A percentile compares a stretch with the other conserved stretches of the same genome.
phyloP scores from a whole-genome alignment of 2,888 invertebrate genomes.

The Blomia tropicalis region DNA sequence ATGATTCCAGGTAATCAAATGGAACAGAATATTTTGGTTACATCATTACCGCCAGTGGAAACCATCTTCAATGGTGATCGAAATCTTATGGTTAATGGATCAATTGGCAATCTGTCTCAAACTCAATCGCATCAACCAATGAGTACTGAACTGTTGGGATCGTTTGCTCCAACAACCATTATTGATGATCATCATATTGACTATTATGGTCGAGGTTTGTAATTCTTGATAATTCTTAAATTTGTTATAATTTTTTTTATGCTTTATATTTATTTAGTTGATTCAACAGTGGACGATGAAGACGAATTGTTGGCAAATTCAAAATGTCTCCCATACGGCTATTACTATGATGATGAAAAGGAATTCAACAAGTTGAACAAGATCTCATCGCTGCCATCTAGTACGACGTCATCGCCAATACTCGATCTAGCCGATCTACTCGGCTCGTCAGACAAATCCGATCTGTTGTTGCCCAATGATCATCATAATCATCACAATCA shows the following conservation, averaged over 20 bases:
- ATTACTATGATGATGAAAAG: not conserved
- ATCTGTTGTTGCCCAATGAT: not conserved
- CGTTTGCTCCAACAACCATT: not conserved
- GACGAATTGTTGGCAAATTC: not conserved
- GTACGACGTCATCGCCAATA: not conserved
- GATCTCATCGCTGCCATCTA: slow-evolving; percentile 8
- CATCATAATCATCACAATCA: not conserved
- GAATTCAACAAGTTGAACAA: not conserved
- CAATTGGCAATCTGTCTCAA: not conserved
- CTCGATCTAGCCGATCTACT: not conserved
- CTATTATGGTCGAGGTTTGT: not conserved
- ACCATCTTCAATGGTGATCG: not conserved
- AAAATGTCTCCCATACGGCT: not conserved
- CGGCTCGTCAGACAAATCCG: not conserved
- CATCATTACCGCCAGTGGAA: not conserved
- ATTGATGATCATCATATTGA: not conserved
- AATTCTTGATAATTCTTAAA: not conserved
- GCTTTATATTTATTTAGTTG: not conserved
- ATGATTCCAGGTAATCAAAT: not conserved
- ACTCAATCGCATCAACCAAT: not conserved
- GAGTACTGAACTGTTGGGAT: too few relatives aligned
- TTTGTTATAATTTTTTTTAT: not conserved
- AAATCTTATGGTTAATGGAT: not conserved
- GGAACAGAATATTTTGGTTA: not conserved
- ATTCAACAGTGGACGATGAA: not conserved